Conservation (phyloP, 2,888 invertebrate species). For the Oscheius sp. region DNA sequence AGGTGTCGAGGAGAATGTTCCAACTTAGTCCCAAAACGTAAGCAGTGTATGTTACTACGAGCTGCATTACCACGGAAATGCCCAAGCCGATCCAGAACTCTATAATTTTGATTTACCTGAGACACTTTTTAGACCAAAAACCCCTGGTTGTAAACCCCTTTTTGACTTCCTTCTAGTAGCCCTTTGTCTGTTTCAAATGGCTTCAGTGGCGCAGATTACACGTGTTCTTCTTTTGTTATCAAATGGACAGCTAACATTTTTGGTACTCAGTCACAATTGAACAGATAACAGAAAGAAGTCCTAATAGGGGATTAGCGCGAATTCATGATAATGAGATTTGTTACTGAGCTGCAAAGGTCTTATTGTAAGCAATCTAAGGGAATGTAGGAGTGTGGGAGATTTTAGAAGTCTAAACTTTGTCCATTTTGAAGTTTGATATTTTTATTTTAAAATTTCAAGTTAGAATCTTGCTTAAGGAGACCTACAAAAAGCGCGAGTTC, state of each 20-base stretch:
- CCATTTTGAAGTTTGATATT: too few relatives aligned
- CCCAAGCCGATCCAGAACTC: constrained; percentile 59
- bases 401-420: too few relatives aligned
- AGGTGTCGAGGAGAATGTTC: constrained; percentile 61
- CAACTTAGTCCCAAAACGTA: constrained; percentile 63
- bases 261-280: constrained; percentile 19
- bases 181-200: neutral
- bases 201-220: constrained; percentile 11
- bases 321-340: neutral
- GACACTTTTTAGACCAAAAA: too few relatives aligned
- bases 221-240: constrained; percentile 26
- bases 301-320: neutral
- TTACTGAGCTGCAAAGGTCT: neutral
- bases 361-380: neutral
- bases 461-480: too few relatives aligned
- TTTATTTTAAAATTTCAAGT: too few relatives aligned
- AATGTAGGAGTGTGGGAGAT: too few relatives aligned
- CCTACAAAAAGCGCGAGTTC: too few relatives aligned
- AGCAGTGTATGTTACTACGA: constrained; percentile 61
- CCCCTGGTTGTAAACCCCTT: neutral
- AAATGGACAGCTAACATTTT: constrained; percentile 28
- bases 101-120: too few relatives aligned
- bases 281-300: constrained; percentile 1
- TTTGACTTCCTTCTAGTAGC: too few relatives aligned
- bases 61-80: constrained; percentile 54